Base-by-base conservation (phyloP, 1,140 invertebrate genomes). In the Zeugodacus cucurbitae region DNA sequence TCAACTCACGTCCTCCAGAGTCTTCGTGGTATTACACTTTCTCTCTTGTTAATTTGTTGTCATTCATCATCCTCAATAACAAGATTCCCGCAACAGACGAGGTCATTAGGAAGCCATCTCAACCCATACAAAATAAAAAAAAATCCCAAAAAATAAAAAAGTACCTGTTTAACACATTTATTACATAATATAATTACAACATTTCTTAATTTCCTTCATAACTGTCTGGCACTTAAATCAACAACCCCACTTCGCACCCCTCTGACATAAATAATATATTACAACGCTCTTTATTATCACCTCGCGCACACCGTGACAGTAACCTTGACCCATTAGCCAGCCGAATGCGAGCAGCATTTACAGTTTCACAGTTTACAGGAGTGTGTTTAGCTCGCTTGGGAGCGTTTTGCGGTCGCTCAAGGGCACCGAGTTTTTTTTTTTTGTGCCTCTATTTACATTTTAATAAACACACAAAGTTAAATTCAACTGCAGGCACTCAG, bases 271-370 rank as follows among this genome's bases (percentile, higher is more conserved):
- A 7, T 62, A 7, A 26, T 8, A 22, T 62, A n/a, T 26, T 26
- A 26, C 22, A 62, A 0, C 0, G 2, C 7, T 74, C 34, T 22
- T 37, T 37, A 74, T 74, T 74, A 41, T 20, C 29, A 74, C 67
- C 34, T 74, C 67, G 34, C 41, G 41, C 41, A n/a, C 34, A 41
- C 67, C 37, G 34, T 74, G 67, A 74, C 37, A 41, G 20, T 74
- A 74, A 74, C 67, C 67, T 74, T 74, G 67, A 74, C 67, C 67
- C 34, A 37, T 74, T 74, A 37, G 67, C 29, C 29, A 67, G 64
- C 1, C 67, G 34, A 32, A 74, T 22, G 67, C 26, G 64, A 41
- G 22, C 67, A 37, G 29, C 67, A 37, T 3, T 41, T 7, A 74
- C 32, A 74, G 67, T 14, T 74, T 74, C 67, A n/a, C n/a, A n/a